Base-by-base conservation (phyloP, 2,888 invertebrate species). In the Philaethria dido region DNA sequence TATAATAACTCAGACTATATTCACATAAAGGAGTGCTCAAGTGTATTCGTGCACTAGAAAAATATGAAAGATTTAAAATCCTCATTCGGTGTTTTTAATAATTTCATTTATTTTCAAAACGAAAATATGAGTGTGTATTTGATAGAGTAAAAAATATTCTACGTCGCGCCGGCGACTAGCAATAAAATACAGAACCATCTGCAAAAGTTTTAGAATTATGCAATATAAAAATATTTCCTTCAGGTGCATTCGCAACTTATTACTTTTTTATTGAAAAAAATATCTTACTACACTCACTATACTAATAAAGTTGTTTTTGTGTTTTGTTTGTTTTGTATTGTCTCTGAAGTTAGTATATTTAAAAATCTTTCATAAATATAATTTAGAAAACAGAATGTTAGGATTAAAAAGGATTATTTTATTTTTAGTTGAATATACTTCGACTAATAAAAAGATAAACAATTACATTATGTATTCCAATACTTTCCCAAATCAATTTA, bases 161-260 rank as follows among this genome's bases (percentile, higher is more conserved):
- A 5, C 36, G 36, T 36, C 55, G 39, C 36, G n/a, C 22, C 55
- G 39, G 36, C 55, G 22, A 42, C 20, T 57, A 42, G 55, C 55
- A 57, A 57, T 57, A 57, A 57, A 57, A 57, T 22, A n/a, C 39
- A 39, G 39, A 55, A 42, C 55, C 22, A 22, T 42, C 55, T 57
- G 55, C 39, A 39, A 57, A 22, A 57, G 22, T 57, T 57, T 57
- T 39, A 39, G 39, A 57, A 20, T 20, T 22, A 57, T 55, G 22
- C 39, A 42, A 39, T 57, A 39, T 22, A 39, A 55, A 55, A 57
- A 39, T 57, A 39, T 57, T 57, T 57, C 5, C 39, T 22, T 42
- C 2, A 36, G 39, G 36, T n/a, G n/a, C n/a, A n/a, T 57, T 57
- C 4, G 18, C 39, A 39, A n/a, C 8, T 39, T 42, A 39, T 57